Percentiles rank a stretch among this genome's conserved stretches.
phyloP scores from a whole-genome alignment of 2,797 vertebrate genomes.

The Lutjanus campechanus region DNA sequence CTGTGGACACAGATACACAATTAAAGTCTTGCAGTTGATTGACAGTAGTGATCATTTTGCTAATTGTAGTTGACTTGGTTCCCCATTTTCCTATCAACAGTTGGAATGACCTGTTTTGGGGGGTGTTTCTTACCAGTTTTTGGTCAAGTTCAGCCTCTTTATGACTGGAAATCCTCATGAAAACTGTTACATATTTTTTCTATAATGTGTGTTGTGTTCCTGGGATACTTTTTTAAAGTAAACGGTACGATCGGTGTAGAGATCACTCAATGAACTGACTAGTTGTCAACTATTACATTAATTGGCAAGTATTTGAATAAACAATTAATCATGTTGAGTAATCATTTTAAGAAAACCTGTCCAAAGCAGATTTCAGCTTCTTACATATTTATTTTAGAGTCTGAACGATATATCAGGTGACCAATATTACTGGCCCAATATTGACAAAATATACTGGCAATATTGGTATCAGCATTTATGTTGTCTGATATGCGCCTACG shows the following conservation, averaged over 20 bases:
- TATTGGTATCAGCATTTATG: no score
- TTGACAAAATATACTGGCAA: no score
- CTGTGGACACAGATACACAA: conserved; percentile 2
- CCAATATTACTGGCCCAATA: no score
- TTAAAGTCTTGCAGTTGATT: not conserved
- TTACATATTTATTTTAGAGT: no score
- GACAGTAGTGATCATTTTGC: conserved; percentile 16
- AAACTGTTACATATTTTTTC: not conserved
- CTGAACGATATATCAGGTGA: no score
- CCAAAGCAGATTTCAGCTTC: no score
- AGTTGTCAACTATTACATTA: no score
- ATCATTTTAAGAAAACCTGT: no score
- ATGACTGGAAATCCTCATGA: not conserved
- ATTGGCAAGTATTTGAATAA: no score
- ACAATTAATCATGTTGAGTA: no score
- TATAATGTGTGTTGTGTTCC: not conserved
- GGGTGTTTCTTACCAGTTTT: conserved; percentile 5
- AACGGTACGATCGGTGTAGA: not conserved
- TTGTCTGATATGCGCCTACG: no score
- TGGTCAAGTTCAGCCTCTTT: not conserved
- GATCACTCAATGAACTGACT: no score
- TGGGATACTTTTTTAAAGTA: not conserved
- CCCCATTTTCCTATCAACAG: not conserved
- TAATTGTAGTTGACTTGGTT: not conserved
- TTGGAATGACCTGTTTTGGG: not conserved